Percentiles rank a stretch among this genome's conserved stretches.
Evolutionary conservation across 2,888 invertebrate genomes (phyloP).

Genomic region (Aspidiotus destructor): DNA sequence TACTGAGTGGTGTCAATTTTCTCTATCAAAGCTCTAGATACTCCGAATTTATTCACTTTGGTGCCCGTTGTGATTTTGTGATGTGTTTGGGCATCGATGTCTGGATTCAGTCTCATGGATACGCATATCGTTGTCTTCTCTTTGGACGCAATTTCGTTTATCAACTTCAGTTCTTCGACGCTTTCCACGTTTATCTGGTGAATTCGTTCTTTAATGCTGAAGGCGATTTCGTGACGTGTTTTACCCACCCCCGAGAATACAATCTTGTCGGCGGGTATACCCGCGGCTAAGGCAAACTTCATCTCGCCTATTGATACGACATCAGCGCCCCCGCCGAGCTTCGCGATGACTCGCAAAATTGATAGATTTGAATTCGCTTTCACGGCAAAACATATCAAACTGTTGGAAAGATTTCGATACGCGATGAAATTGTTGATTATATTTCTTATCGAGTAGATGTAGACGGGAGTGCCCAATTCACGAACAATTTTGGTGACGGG

Average conservation of each 20-base stretch:
- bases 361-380: slow-evolving; percentile 20
- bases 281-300: slow-evolving; percentile 7
- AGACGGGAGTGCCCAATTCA: slow-evolving; percentile 8
- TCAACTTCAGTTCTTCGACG: slow-evolving; percentile 14
- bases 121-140: slow-evolving; percentile 1
- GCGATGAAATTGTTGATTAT: slow-evolving; percentile 16
- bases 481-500: slow-evolving; percentile 5
- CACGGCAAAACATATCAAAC: slow-evolving; percentile 21
- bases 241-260: slow-evolving; percentile 25
- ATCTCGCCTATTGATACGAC: slow-evolving; percentile 23
- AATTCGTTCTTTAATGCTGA: neutral
- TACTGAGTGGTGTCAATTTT: neutral
- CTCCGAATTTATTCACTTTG: slow-evolving; percentile 19
- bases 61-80: slow-evolving; percentile 14
- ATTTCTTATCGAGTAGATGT: slow-evolving; percentile 7
- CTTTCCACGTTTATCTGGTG: slow-evolving; percentile 17
- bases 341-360: slow-evolving; percentile 6
- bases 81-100: slow-evolving; percentile 19
- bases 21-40: slow-evolving; percentile 2
- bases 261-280: slow-evolving; percentile 14
- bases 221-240: slow-evolving; percentile 12
- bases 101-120: slow-evolving; percentile 10
- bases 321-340: slow-evolving; percentile 20
- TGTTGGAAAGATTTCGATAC: neutral
- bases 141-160: neutral